Conservation (phyloP, 1,140 invertebrate genomes). For the Brachionus rubens region DNA sequence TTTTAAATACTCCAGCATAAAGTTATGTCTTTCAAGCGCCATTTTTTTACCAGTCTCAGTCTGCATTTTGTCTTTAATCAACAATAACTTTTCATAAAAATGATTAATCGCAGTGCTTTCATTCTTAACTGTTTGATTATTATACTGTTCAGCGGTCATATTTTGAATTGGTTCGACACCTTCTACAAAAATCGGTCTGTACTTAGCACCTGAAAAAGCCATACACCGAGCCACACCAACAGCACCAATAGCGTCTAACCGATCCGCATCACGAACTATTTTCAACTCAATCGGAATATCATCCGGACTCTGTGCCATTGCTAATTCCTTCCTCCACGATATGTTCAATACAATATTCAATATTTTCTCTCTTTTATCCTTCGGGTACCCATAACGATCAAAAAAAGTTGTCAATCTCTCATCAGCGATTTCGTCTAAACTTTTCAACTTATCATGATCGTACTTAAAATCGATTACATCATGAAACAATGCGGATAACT, state of each 20-base stretch:
- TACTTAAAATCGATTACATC: constrained; percentile 42
- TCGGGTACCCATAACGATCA: not conserved
- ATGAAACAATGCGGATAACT: constrained; percentile 36
- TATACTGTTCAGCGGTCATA: constrained; percentile 44
- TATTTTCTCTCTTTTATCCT: constrained; percentile 14
- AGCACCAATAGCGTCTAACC: constrained; percentile 41
- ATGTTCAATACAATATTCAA: constrained; percentile 19
- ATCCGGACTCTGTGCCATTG: not conserved
- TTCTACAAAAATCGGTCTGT: not conserved
- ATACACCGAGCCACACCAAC: constrained; percentile 26
- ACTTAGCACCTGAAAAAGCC: constrained; percentile 22
- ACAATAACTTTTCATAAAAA: constrained; percentile 32
- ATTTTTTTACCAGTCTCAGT: constrained; percentile 8
- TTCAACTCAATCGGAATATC: constrained; percentile 18
- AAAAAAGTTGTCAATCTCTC: constrained; percentile 16
- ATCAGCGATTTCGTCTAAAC: constrained; percentile 1
- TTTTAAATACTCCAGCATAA: constrained; percentile 12
- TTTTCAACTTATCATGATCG: not conserved
- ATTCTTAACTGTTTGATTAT: constrained; percentile 42
- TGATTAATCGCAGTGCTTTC: constrained; percentile 41
- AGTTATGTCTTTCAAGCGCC: constrained; percentile 18
- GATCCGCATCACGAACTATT: constrained; percentile 31
- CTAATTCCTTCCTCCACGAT: constrained; percentile 29
- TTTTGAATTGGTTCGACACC: not conserved
- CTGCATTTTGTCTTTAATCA: constrained; percentile 38